Conservation (phyloP, 2,113 vertebrate species). For the Pampusana beccarii region DNA sequence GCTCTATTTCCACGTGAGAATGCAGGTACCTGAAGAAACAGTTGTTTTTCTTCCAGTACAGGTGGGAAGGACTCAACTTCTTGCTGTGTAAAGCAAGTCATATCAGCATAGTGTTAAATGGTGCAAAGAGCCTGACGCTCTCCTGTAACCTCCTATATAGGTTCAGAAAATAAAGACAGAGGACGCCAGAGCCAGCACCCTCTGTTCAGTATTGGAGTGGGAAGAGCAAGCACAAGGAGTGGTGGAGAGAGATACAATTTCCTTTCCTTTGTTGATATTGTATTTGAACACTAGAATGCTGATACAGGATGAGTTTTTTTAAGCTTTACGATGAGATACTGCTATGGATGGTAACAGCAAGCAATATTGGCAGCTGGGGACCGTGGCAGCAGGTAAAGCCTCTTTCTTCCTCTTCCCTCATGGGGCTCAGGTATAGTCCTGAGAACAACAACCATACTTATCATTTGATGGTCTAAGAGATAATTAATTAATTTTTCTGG, state of each 20-base stretch:
- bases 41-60: background rate
- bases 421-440: background rate
- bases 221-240: background rate
- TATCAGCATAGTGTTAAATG: background rate
- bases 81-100: background rate
- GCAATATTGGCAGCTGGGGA: background rate
- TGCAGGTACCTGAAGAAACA: background rate
- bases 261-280: background rate
- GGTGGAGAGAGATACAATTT: background rate
- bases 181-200: background rate
- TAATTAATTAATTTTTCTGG: background rate
- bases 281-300: background rate
- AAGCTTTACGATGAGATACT: background rate
- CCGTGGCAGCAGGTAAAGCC: background rate
- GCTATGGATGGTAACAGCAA: background rate
- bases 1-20: background rate
- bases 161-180: background rate
- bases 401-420: background rate
- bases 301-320: background rate
- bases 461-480: background rate
- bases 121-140: background rate
- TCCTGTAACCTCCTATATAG: background rate
- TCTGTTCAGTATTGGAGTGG: background rate
- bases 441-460: too few species aligned
- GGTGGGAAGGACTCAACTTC: background rate